These are phyloP conservation scores for Rhamnusium bicolor DNA, from an alignment of 2,888 invertebrate genomes.

Conservation along the genomic window DNA sequence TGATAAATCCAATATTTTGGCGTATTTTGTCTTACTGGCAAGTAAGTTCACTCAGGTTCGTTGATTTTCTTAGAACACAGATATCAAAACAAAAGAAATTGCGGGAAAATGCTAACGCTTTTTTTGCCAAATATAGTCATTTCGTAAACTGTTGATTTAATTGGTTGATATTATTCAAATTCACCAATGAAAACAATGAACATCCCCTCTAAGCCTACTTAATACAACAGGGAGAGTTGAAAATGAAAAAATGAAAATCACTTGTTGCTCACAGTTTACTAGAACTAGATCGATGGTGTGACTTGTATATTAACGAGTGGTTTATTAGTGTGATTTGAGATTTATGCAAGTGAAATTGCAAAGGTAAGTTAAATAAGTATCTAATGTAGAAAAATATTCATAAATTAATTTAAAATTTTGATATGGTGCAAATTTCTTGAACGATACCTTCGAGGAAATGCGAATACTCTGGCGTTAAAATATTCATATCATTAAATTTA, in stretches of 20 bases:
- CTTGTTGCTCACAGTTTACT: neutral
- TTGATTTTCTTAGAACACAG: conserved; percentile 17
- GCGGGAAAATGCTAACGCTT: conserved; percentile 2
- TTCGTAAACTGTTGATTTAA: neutral
- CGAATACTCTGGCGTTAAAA: too few relatives aligned
- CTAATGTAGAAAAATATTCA: too few relatives aligned
- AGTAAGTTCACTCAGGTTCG: neutral
- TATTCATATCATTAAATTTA: too few relatives aligned
- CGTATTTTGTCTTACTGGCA: neutral
- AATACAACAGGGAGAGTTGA: neutral
- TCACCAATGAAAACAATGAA: neutral
- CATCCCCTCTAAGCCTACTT: neutral
- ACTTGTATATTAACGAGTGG: too few relatives aligned
- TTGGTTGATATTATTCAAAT: neutral
- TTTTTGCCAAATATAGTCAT: conserved; percentile 11
- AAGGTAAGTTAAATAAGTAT: neutral
- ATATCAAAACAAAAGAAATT: neutral
- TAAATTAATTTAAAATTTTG: too few relatives aligned
- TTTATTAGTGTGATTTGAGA: neutral
- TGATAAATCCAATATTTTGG: too few relatives aligned
- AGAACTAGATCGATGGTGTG: neutral
- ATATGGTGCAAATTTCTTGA: too few relatives aligned
- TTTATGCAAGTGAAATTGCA: neutral
- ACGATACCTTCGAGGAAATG: too few relatives aligned
- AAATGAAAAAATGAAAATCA: neutral